phyloP scores from a whole-genome alignment of 1,140 invertebrate genomes.

The Trissolcus basalis region DNA sequence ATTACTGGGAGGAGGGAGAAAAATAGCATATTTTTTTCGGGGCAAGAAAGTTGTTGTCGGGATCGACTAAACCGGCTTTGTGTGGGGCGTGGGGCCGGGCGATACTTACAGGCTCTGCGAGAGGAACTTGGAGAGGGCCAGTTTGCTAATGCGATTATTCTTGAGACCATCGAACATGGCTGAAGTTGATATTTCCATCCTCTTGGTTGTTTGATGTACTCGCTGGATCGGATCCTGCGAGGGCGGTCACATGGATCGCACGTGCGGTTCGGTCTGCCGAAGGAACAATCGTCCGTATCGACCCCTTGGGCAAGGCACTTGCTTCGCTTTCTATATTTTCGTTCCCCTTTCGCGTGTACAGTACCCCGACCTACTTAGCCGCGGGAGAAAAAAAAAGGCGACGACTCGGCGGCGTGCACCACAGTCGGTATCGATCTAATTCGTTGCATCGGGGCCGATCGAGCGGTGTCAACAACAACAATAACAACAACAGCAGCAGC shows the following conservation, averaged over 20 bases:
- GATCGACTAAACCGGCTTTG: too few relatives aligned
- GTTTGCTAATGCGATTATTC: slow-evolving; percentile 83
- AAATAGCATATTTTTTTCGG: too few relatives aligned
- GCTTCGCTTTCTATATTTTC: slow-evolving; percentile 34
- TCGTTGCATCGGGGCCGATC: slow-evolving; percentile 18
- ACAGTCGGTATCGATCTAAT: slow-evolving; percentile 32
- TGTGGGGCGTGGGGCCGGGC: too few relatives aligned
- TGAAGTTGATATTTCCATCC: slow-evolving; percentile 77
- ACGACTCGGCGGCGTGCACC: not conserved
- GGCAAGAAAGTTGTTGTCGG: too few relatives aligned
- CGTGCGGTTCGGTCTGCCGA: slow-evolving; percentile 8
- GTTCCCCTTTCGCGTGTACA: slow-evolving; percentile 18
- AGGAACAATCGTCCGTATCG: slow-evolving; percentile 43
- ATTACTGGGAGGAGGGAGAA: too few relatives aligned
- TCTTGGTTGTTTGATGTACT: slow-evolving; percentile 2
- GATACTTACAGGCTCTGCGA: slow-evolving; percentile 84
- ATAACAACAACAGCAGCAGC: slow-evolving; percentile 11
- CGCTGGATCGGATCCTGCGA: too few relatives aligned
- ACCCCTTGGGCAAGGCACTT: slow-evolving; percentile 50
- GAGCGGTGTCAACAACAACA: slow-evolving; percentile 7
- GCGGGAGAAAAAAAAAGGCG: slow-evolving; percentile 24
- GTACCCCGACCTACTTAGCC: slow-evolving; percentile 48
- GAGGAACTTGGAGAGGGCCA: slow-evolving; percentile 82
- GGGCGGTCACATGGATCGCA: slow-evolving; percentile 21
- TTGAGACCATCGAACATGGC: slow-evolving; percentile 84